phyloP scores from a whole-genome alignment of 2,797 vertebrate genomes.

The Hylomyscus alleni region DNA sequence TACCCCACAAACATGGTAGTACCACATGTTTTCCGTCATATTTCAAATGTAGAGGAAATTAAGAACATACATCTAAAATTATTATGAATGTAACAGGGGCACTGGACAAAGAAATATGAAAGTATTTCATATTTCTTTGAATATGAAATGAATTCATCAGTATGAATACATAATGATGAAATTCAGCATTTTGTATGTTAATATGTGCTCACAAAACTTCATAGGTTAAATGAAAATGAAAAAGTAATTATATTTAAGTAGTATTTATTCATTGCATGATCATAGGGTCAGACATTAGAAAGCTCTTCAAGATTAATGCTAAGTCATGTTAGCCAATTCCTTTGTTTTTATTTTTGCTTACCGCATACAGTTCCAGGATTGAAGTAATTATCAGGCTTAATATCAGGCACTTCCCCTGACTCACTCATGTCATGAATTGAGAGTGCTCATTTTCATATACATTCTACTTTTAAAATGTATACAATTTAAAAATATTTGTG shows the following conservation, averaged over 20 bases:
- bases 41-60: background rate
- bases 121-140: too few species aligned
- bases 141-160: too few species aligned
- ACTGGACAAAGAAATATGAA: background rate
- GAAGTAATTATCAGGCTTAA: background rate
- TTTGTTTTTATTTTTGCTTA: background rate
- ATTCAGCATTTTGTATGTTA: background rate
- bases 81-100: background rate
- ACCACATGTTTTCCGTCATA: background rate
- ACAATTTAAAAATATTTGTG: background rate
- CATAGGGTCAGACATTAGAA: background rate
- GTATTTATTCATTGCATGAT: background rate
- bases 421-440: background rate
- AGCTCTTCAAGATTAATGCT: background rate
- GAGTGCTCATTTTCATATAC: too few species aligned
- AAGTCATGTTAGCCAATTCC: background rate
- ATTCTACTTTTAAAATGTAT: background rate
- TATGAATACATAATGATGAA: background rate
- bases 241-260: background rate
- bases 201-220: background rate
- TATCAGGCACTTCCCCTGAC: background rate
- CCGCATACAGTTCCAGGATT: background rate
- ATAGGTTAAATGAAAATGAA: background rate
- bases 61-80: background rate
- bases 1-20: background rate